A percentile compares a stretch with the other conserved stretches of the same genome.
Conservation (phyloP, 2,113 vertebrate species). For the Cathartes aura region DNA sequence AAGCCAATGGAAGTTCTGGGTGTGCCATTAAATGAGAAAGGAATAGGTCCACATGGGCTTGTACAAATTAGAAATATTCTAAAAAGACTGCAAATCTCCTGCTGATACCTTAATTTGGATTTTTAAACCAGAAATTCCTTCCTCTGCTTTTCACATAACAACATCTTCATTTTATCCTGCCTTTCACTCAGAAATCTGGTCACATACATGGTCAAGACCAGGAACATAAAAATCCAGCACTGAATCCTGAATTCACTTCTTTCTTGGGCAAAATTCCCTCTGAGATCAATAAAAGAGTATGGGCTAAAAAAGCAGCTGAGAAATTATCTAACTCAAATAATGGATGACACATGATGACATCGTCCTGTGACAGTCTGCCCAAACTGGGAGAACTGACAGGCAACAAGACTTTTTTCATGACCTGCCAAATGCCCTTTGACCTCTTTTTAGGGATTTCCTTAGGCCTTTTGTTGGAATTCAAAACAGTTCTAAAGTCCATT, state of each 20-base stretch:
- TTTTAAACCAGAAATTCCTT: conserved; percentile 26
- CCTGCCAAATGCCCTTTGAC: not conserved
- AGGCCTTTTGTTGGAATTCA: not conserved
- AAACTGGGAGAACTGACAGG: not conserved
- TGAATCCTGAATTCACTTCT: not conserved
- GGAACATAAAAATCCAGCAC: not conserved
- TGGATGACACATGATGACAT: rapidly evolving
- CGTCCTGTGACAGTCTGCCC: not conserved
- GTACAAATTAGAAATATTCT: conserved; percentile 6
- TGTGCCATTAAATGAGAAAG: conserved; percentile 11
- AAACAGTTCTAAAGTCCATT: not conserved
- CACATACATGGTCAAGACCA: not conserved
- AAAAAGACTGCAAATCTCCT: not conserved
- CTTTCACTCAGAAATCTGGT: not conserved
- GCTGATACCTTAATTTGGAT: conserved; percentile 17
- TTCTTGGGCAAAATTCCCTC: not conserved
- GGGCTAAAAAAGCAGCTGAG: not conserved
- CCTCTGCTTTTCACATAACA: not conserved
- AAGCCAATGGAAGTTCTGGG: conserved; percentile 3
- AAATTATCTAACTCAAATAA: not conserved
- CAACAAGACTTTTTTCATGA: not conserved
- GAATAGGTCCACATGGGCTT: not conserved
- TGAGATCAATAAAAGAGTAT: not conserved
- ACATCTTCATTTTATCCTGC: not conserved
- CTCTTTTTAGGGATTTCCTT: not conserved